Conservation (phyloP, 2,797 vertebrate genomes). For the Falco rusticolus region DNA sequence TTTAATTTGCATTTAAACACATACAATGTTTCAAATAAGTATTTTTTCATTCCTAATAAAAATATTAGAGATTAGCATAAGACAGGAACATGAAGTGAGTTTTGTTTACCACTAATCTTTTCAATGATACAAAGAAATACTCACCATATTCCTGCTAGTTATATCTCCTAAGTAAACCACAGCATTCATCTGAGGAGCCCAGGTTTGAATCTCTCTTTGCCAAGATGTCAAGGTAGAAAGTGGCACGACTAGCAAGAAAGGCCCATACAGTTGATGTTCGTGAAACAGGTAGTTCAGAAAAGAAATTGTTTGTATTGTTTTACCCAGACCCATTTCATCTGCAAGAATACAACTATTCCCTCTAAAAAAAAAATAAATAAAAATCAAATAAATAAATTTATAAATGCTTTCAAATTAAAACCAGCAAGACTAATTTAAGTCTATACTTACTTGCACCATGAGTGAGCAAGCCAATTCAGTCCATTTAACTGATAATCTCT, state of each 20-base stretch:
- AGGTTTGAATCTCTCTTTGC: slow-evolving; percentile 94
- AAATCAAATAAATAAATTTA: background rate
- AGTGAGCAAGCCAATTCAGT: slow-evolving; percentile 97
- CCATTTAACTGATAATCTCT: slow-evolving; percentile 95
- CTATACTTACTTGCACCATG: slow-evolving; percentile 95
- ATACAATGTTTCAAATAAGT: background rate
- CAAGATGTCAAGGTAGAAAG: slow-evolving; percentile 89
- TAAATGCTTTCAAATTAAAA: slow-evolving; percentile 23
- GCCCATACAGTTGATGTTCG: slow-evolving; percentile 79
- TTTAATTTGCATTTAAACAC: slow-evolving; percentile 2
- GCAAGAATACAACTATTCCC: slow-evolving; percentile 90
- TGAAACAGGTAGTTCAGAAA: slow-evolving; percentile 94
- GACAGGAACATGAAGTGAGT: background rate
- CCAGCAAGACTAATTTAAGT: background rate
- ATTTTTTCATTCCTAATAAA: slow-evolving; percentile 3
- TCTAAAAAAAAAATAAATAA: background rate
- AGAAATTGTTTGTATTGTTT: slow-evolving; percentile 97
- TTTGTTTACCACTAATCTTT: background rate
- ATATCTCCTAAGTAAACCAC: slow-evolving; percentile 98
- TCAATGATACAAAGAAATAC: slow-evolving; percentile 21
- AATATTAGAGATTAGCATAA: slow-evolving; percentile 20
- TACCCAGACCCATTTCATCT: slow-evolving; percentile 98
- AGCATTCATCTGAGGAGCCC: slow-evolving; percentile 95
- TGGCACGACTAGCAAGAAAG: slow-evolving; percentile 30
- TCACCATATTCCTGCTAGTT: slow-evolving; percentile 95